phyloP scores from a whole-genome alignment of 92 coral and sea anemone species.

The Epizoanthus stellaris region DNA sequence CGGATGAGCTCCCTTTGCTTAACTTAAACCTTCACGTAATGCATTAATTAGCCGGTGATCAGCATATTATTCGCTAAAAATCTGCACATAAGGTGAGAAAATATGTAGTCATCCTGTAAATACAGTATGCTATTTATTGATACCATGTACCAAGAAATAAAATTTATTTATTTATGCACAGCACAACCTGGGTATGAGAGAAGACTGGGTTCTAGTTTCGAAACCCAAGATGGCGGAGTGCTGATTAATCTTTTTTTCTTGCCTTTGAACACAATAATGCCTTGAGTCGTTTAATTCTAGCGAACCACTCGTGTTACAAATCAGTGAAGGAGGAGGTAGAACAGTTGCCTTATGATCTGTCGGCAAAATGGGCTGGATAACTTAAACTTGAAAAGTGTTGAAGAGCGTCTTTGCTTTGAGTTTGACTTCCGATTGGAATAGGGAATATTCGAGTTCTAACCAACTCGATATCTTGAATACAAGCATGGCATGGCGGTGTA shows the following conservation, averaged over 20 bases:
- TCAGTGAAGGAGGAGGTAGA: background rate
- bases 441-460: background rate
- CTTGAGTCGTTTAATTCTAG: background rate
- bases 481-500: constrained; percentile 89
- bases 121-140: too few relatives aligned
- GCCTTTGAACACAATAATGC: constrained; percentile 5
- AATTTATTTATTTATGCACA: too few relatives aligned
- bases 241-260: background rate
- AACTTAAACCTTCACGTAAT: too few relatives aligned
- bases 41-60: too few relatives aligned
- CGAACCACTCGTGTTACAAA: background rate
- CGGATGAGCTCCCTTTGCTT: too few relatives aligned
- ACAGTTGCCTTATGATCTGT: background rate
- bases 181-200: background rate
- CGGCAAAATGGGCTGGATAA: background rate
- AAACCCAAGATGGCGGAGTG: constrained; percentile 33
- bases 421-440: background rate
- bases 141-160: too few relatives aligned
- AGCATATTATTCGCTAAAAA: too few relatives aligned
- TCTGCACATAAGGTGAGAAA: too few relatives aligned
- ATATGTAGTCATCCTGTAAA: too few relatives aligned
- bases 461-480: background rate
- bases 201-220: constrained; percentile 22
- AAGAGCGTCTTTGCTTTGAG: constrained; percentile 15
- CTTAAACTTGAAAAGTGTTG: background rate